A percentile compares a stretch with the other conserved stretches of the same genome.
These are phyloP conservation scores for Carposina sasakii DNA, from an alignment of 1,140 invertebrate species.

Conservation along the genomic window DNA sequence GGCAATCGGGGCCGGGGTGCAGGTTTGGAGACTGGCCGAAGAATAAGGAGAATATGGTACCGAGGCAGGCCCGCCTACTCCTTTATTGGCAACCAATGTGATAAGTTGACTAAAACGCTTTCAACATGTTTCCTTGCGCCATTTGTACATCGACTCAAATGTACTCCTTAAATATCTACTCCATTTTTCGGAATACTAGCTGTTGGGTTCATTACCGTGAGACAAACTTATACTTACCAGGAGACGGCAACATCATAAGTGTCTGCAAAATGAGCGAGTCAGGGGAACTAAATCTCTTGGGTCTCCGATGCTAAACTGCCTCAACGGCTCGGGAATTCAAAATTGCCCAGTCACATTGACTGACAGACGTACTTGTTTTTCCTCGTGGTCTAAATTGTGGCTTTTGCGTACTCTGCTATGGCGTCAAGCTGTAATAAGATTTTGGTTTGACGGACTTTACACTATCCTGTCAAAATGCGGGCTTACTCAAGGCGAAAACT, in stretches of 20 bases:
- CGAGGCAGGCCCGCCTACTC: not conserved
- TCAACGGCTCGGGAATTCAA: conserved; percentile 74
- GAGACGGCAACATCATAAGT: too few species aligned
- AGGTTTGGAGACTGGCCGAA: conserved; percentile 13
- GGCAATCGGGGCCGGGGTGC: conserved; percentile 16
- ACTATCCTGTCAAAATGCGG: too few species aligned
- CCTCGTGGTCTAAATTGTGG: conserved; percentile 46
- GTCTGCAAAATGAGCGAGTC: conserved; percentile 85
- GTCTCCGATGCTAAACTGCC: conserved; percentile 78
- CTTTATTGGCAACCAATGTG: not conserved
- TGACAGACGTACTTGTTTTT: conserved; percentile 55
- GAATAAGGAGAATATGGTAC: not conserved
- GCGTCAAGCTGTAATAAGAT: conserved; percentile 73
- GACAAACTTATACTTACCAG: too few species aligned
- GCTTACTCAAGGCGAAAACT: too few species aligned
- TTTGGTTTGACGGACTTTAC: too few species aligned
- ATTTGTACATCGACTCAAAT: not conserved
- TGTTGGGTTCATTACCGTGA: not conserved
- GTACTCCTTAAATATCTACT: conserved; percentile 3
- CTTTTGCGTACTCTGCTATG: conserved; percentile 80
- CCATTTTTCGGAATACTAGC: not conserved
- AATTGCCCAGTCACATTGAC: conserved; percentile 69
- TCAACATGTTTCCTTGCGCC: not conserved
- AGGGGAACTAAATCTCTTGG: too few species aligned
- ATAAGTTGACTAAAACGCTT: not conserved